Percentiles rank a stretch among this genome's conserved stretches.
Conservation (phyloP, 2,797 vertebrate genomes). For the Phataginus tricuspis region DNA sequence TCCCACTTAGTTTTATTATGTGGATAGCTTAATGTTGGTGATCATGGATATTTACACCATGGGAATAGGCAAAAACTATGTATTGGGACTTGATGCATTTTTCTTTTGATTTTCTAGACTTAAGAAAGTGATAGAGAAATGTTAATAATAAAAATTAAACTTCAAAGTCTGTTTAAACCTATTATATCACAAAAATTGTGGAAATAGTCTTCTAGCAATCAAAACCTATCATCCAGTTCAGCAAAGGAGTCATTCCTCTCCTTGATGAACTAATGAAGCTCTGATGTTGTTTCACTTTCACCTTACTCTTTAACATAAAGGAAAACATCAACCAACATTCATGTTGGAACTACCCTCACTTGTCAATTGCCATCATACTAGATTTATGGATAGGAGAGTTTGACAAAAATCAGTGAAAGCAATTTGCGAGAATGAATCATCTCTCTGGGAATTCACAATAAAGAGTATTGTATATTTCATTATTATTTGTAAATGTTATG, state of each 20-base stretch:
- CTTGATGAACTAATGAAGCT: background rate
- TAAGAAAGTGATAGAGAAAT: background rate
- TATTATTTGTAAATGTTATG: background rate
- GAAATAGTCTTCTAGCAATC: background rate
- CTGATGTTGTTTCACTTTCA: background rate
- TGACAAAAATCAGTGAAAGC: background rate
- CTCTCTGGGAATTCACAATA: background rate
- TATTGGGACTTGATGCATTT: background rate
- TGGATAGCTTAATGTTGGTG: background rate
- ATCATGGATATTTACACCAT: background rate
- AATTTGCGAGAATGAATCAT: background rate
- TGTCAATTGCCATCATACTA: background rate
- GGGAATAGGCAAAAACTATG: background rate
- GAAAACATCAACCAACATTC: slow-evolving; percentile 15
- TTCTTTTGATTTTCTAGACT: background rate
- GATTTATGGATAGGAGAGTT: background rate
- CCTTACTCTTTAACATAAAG: background rate
- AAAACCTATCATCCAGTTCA: background rate
- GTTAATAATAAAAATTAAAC: background rate
- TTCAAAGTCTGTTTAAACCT: background rate
- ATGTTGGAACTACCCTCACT: background rate
- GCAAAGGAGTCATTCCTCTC: background rate
- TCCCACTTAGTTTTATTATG: background rate
- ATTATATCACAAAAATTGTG: background rate
- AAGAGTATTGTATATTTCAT: background rate